These are phyloP conservation scores for Crocodylus rhombifer DNA, from an alignment of 2,797 vertebrate species.

Conservation along the genomic window DNA sequence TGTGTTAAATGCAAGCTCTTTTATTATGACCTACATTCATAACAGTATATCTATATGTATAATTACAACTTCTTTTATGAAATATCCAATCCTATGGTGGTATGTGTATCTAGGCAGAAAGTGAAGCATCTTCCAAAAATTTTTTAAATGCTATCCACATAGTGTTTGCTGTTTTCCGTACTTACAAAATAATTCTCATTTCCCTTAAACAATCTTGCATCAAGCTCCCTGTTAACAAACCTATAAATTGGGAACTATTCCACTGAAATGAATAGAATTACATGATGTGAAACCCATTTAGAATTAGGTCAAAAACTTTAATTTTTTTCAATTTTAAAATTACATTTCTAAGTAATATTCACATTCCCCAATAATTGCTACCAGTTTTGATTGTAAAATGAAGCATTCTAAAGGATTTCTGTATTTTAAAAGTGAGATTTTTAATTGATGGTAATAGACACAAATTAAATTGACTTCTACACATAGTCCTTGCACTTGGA, in stretches of 20 bases:
- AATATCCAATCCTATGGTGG: background rate
- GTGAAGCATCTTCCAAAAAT: slow-evolving; percentile 45
- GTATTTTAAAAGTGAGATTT: too few relatives aligned
- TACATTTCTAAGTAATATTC: slow-evolving; percentile 32
- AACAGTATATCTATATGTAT: slow-evolving; percentile 29
- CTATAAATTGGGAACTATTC: slow-evolving; percentile 64
- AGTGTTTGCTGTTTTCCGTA: background rate
- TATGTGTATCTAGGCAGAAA: slow-evolving; percentile 64
- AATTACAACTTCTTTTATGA: slow-evolving; percentile 48
- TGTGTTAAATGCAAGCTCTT: slow-evolving; percentile 52
- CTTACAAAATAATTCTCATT: slow-evolving; percentile 56
- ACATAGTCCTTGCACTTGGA: background rate
- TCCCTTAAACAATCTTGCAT: slow-evolving; percentile 4
- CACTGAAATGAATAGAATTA: slow-evolving; percentile 55
- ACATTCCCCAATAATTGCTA: slow-evolving; percentile 31
- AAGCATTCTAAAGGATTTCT: background rate
- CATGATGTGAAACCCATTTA: slow-evolving; percentile 62
- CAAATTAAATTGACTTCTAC: background rate
- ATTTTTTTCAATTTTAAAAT: slow-evolving; percentile 52
- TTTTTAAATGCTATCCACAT: slow-evolving; percentile 31
- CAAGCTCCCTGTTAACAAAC: slow-evolving; percentile 58
- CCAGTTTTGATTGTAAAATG: slow-evolving; percentile 22
- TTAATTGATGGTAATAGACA: background rate
- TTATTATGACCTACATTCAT: slow-evolving; percentile 64
- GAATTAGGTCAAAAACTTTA: slow-evolving; percentile 45